These are phyloP conservation scores for Scomber japonicus DNA, from an alignment of 2,113 vertebrate species.

Conservation along the genomic window DNA sequence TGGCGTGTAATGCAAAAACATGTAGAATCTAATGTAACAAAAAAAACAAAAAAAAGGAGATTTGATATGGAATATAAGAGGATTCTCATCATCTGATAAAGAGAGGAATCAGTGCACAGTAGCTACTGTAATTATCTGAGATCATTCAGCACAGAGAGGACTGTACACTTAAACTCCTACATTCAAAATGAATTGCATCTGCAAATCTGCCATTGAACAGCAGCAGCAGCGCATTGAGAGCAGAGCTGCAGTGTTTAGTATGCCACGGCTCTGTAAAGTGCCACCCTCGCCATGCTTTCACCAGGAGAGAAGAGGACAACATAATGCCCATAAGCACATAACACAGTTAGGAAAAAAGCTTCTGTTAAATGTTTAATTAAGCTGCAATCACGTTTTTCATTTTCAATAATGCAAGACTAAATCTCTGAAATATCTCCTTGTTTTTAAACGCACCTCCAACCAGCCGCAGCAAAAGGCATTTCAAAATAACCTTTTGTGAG, in stretches of 20 bases:
- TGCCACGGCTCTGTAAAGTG: conserved; percentile 9
- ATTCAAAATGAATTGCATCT: background rate
- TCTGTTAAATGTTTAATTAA: conserved; percentile 67
- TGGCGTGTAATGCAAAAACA: conserved; percentile 9
- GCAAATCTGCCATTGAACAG: background rate
- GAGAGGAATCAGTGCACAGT: background rate
- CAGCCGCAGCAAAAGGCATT: conserved; percentile 9
- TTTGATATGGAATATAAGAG: conserved; percentile 9
- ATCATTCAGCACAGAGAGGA: conserved; percentile 3
- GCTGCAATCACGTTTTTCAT: conserved; percentile 39
- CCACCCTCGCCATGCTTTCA: conserved; percentile 11
- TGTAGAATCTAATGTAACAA: background rate
- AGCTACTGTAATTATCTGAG: conserved; percentile 6
- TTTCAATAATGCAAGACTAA: conserved; percentile 64
- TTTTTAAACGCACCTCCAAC: conserved; percentile 36
- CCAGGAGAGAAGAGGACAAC: conserved; percentile 9
- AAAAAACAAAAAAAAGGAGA: background rate
- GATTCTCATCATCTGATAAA: conserved; percentile 29
- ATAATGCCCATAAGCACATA: conserved; percentile 29
- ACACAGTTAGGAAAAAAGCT: conserved; percentile 49
- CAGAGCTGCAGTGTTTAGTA: background rate
- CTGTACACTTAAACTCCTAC: background rate
- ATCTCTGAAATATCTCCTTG: conserved; percentile 45
- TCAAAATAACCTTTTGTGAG: conserved; percentile 26
- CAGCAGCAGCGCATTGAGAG: background rate